phyloP scores from a whole-genome alignment of 2,888 invertebrate genomes.

The Cephus runcator region DNA sequence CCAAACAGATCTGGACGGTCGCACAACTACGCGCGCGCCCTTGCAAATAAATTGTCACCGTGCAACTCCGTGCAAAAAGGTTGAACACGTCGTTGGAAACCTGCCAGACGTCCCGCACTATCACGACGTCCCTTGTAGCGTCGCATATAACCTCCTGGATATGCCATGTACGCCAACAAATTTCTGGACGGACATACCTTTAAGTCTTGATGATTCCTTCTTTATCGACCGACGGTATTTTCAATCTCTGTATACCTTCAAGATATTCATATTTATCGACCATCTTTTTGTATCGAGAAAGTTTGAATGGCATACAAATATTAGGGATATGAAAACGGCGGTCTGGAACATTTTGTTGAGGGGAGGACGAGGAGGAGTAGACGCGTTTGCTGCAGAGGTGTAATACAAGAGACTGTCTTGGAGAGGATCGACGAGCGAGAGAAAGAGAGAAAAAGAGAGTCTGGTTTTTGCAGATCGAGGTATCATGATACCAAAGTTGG shows the following conservation, averaged over 20 bases:
- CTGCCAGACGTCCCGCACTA: slow-evolving; percentile 35
- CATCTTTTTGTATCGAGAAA: neutral
- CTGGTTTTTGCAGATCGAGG: neutral
- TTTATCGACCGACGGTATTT: neutral
- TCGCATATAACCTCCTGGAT: neutral
- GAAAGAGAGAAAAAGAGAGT: neutral
- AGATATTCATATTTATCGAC: neutral
- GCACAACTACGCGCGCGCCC: too few species aligned
- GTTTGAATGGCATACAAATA: neutral
- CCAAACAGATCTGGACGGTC: neutral
- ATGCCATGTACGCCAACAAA: slow-evolving; percentile 8
- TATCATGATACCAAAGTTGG: neutral
- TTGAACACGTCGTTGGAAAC: slow-evolving; percentile 46
- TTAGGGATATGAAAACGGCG: neutral
- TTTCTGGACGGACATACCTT: neutral
- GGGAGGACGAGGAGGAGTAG: neutral
- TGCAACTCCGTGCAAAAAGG: slow-evolving; percentile 27
- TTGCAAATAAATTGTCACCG: neutral
- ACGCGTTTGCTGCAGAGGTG: neutral
- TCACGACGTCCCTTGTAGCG: neutral
- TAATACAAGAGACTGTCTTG: neutral
- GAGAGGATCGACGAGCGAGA: neutral
- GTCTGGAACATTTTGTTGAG: neutral
- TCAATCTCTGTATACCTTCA: neutral
- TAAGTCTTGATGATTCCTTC: slow-evolving; percentile 6